Base-by-base conservation (phyloP, 2,888 invertebrate genomes). In the Uropetala carovei region DNA sequence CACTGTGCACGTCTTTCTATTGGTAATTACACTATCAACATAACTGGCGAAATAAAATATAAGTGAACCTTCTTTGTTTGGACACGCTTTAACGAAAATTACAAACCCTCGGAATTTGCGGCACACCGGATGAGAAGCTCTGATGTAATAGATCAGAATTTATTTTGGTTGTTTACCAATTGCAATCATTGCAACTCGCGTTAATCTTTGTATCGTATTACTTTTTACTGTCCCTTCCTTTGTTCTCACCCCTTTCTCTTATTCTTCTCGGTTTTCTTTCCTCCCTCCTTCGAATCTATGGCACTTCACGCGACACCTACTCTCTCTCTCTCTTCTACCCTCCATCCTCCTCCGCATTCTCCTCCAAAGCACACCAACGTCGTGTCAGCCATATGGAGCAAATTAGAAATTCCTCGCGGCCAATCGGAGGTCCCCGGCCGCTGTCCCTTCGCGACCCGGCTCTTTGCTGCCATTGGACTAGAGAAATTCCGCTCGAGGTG, bases 401-500 rank as follows among this genome's bases (percentile, higher is more conserved):
- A 75, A 27, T 75, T 27, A 11, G 27, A 27, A 3, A 22, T n/a
- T n/a, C 16, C 14, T 8, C 0, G 75, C 22, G 27, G 27, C 75
- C 22, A 27, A 75, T 27, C 75, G 14, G 11, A 75, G 27, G 27
- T n/a, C 27, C 22, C 22, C 22, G 75, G 22, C 75, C 4, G 13
- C 22, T 22, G 75, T 22, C 22, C 27, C 4, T 5, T 9, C n/a
- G n/a, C 43, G 68, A 68, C n/a, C 68, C 68, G 18, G n/a, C 18
- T 75, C 75, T 27, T 27, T 13, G 13, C 22, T 22, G 16, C 18
- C 68, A 18, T 64, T 64, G 5, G 11, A 27, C 27, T 22, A 43
- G 43, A 43, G 75, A 22, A 75, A 75, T 75, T 75, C 75, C 75
- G 75, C 75, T 75, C 75, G 75, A 27, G 75, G 68, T 68, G 27